Evolutionary conservation across 2,113 vertebrate genomes (phyloP), one percentile per base, ranked within the genome.

Genomic region (Periophthalmodon schlosseri): DNA sequence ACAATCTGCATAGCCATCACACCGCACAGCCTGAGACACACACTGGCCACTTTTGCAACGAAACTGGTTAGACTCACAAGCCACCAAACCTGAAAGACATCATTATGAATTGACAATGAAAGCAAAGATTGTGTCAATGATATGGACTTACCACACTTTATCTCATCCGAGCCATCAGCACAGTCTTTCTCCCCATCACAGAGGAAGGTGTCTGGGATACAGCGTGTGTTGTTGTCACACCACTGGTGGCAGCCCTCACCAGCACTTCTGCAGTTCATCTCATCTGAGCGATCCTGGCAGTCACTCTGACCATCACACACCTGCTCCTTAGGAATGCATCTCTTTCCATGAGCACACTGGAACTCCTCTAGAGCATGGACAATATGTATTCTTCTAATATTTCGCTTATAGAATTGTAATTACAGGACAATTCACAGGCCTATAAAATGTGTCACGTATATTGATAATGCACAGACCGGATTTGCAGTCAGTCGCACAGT

Each of bases 151-250:
- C 93, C 88, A 93, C 96, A 88, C 90, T 93, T 88, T 28, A 82
- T 76, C 76, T 98, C 96, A 2, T 97, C 96, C 0, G 91, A 72
- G 0, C 77, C 86, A 69, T 98, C 97, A 20, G 85, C 33, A n/a
- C 96, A 97, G 86, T 98, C 96, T 0, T 78, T 76, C 0, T 93
- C 94, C 0, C 96, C 95, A 0, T 97, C 96, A 14, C 97, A 97
- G 5, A 95, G 69, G 91, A 95, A 96, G 68, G 91, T 94, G 24
- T 91, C 56, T 0, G 96, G 95, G 44, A 97, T 58, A 8, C 96
- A 97, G 77, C 89, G 95, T 0, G 79, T 88, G 52, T 84, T 70
- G 46, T 91, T 64, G 0, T 97, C 96, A 7, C 96, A 98, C 39
- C 11, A 93, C 16, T 94, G 87, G 61, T 93, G 88, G 18, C 96